These are phyloP conservation scores for Eupithecia pulchellata DNA, from an alignment of 2,888 invertebrate genomes.

Conservation along the genomic window DNA sequence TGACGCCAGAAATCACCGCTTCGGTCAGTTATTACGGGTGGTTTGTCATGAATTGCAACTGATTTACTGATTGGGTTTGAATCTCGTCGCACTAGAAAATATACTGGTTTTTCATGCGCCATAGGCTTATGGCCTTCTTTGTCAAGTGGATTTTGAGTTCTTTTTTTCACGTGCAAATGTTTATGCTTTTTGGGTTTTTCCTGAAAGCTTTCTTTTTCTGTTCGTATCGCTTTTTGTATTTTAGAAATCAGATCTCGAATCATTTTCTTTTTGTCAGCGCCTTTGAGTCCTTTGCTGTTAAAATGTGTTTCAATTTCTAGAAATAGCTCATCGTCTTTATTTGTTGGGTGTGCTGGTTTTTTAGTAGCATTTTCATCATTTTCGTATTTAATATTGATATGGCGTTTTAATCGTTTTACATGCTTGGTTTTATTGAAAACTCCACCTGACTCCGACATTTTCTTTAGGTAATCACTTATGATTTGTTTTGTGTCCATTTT, in stretches of 20 bases:
- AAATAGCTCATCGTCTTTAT: constrained; percentile 67
- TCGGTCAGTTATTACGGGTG: constrained; percentile 51
- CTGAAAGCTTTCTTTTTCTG: constrained; percentile 46
- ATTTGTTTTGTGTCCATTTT: constrained; percentile 54
- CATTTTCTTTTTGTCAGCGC: constrained; percentile 71
- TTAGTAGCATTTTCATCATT: constrained; percentile 41
- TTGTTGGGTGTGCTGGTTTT: constrained; percentile 41
- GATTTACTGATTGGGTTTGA: constrained; percentile 65
- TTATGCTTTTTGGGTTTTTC: constrained; percentile 49
- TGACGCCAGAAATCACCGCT: constrained; percentile 58
- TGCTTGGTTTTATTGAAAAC: constrained; percentile 35
- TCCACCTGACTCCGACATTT: constrained; percentile 25
- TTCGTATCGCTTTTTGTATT: constrained; percentile 71
- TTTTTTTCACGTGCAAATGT: constrained; percentile 63
- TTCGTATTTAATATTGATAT: constrained; percentile 63
- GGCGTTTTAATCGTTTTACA: constrained; percentile 63
- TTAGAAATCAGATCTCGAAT: constrained; percentile 69
- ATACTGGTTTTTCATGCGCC: constrained; percentile 34
- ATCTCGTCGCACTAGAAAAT: constrained; percentile 55
- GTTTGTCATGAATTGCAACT: constrained; percentile 39
- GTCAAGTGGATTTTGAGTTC: constrained; percentile 65
- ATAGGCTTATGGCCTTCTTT: neutral
- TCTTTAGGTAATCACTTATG: constrained; percentile 56
- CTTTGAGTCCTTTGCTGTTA: constrained; percentile 70
- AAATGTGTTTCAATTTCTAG: constrained; percentile 81